Percentiles rank a stretch among this genome's conserved stretches.
Evolutionary conservation across 2,888 invertebrate species (phyloP).

Genomic region (Pseudococcus longispinus): DNA sequence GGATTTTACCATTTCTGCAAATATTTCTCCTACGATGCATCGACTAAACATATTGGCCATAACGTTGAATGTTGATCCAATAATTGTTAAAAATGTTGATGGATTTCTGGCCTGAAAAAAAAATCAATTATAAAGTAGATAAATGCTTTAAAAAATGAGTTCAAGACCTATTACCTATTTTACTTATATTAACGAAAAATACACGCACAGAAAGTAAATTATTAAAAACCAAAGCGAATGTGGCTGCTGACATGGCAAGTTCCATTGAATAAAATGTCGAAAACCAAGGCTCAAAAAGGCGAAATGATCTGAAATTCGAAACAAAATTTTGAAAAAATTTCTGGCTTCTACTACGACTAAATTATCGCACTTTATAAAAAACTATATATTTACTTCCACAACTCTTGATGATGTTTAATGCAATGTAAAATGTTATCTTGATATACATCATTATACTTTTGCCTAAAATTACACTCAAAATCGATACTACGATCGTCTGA

Average conservation of each 20-base stretch:
- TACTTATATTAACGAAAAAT: neutral
- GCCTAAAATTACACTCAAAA: neutral
- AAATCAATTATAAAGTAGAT: neutral
- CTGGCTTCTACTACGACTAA: neutral
- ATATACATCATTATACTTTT: neutral
- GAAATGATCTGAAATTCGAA: slow-evolving; percentile 32
- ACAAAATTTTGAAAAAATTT: neutral
- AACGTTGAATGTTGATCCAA: neutral
- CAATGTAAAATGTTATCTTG: neutral
- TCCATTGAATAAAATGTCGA: neutral
- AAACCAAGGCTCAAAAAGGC: slow-evolving; percentile 21
- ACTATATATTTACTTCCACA: neutral
- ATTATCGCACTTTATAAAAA: neutral
- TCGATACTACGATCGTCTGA: neutral
- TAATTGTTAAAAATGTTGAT: neutral
- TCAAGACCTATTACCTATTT: too few relatives aligned
- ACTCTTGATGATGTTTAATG: slow-evolving; percentile 12
- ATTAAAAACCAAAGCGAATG: slow-evolving; percentile 38
- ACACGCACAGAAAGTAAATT: slow-evolving; percentile 13
- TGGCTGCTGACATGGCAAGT: neutral
- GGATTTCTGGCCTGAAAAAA: neutral
- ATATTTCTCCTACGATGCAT: slow-evolving; percentile 28
- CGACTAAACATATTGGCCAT: slow-evolving; percentile 13
- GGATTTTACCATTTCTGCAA: slow-evolving; percentile 28
- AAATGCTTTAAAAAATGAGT: too few relatives aligned